Percentiles rank a stretch among this genome's conserved stretches.
phyloP scores from a whole-genome alignment of 1,140 invertebrate species.

The Aphidius gifuensis region DNA sequence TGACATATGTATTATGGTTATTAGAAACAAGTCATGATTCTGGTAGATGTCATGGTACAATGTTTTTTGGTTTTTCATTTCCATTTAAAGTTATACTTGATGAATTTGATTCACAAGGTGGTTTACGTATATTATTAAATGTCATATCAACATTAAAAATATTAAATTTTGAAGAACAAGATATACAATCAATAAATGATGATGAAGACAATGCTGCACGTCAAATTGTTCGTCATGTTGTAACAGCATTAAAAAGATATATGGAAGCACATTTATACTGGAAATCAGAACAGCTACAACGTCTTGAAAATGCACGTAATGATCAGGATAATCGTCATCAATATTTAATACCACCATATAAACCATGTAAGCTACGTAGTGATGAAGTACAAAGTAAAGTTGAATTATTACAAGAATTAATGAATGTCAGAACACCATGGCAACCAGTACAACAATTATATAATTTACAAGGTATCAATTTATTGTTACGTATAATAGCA shows the following conservation, averaged over 20 bases:
- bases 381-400: conserved; percentile 84
- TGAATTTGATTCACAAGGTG: conserved; percentile 90
- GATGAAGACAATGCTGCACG: conserved; percentile 88
- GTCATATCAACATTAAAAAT: conserved; percentile 85
- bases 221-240: conserved; percentile 92
- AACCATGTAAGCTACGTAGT: conserved; percentile 65
- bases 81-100: conserved; percentile 88
- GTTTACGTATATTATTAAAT: conserved; percentile 89
- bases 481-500: conserved; percentile 83
- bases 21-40: conserved; percentile 95
- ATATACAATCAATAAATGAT: conserved; percentile 67
- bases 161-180: conserved; percentile 67
- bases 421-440: conserved; percentile 78
- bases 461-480: conserved; percentile 77
- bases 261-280: conserved; percentile 87
- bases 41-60: conserved; percentile 91
- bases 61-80: conserved; percentile 95
- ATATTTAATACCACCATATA: conserved; percentile 61
- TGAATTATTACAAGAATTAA: conserved; percentile 73
- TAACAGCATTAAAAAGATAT: conserved; percentile 85
- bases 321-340: conserved; percentile 47
- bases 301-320: conserved; percentile 57
- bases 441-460: conserved; percentile 82
- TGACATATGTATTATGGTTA: conserved; percentile 88
- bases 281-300: conserved; percentile 77